These are phyloP conservation scores for Amphiura filiformis DNA, from an alignment of 35 echinoderm and acorn worm species.

Conservation along the genomic window DNA sequence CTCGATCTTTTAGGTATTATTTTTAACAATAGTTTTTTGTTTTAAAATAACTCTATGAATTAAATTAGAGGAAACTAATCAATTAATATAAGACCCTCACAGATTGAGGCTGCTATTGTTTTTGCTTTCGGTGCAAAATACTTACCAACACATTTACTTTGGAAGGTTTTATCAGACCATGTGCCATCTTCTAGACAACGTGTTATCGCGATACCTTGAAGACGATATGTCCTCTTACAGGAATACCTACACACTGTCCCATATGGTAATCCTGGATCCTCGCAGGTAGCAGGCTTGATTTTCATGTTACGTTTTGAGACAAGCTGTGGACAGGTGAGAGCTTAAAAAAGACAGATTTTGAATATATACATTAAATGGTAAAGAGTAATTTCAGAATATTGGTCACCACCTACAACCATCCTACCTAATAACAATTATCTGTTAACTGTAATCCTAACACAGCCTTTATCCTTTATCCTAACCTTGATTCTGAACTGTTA, in stretches of 20 bases:
- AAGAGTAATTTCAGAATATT: neutral
- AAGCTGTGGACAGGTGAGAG: conserved; percentile 18
- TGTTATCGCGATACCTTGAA: conserved; percentile 1
- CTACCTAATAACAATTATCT: too few species aligned
- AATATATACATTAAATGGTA: conserved; percentile 2
- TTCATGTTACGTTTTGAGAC: neutral
- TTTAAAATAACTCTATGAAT: too few species aligned
- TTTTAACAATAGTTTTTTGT: too few species aligned
- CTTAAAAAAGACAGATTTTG: neutral
- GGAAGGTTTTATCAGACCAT: conserved; percentile 18
- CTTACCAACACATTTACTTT: conserved; percentile 32
- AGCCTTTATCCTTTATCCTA: too few species aligned
- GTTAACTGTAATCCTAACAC: too few species aligned
- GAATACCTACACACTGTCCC: conserved; percentile 13
- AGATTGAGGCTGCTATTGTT: too few species aligned
- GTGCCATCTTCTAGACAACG: conserved; percentile 26
- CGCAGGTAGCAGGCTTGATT: neutral
- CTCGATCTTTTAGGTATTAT: too few species aligned
- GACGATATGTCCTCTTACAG: neutral
- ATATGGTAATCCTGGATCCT: neutral
- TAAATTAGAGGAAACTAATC: too few species aligned
- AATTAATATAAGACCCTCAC: too few species aligned
- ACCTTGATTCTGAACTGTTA: too few species aligned
- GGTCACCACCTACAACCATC: too few species aligned
- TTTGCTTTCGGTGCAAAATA: too few species aligned